Evolutionary conservation across 2,888 invertebrate species (phyloP), one percentile per base, ranked within the genome.

Genomic region (Eupithecia tripunctaria): DNA sequence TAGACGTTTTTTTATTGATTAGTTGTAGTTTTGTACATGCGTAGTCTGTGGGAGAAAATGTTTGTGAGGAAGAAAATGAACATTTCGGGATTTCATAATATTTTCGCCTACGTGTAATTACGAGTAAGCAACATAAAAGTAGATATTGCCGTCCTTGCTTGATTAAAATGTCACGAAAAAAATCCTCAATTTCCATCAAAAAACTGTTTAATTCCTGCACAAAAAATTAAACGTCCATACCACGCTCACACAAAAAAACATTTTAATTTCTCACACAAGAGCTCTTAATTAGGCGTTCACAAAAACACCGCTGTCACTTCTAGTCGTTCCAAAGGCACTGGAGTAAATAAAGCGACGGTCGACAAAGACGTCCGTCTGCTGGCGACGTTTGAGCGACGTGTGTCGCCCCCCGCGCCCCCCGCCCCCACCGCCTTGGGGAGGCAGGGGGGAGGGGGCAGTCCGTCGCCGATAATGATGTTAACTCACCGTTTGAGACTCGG

Each of bases 351-450:
- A 93, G 90, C 93, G 90, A 84, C 89, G 91, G 88, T 87, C 90
- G 91, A 93, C 93, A 93, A 93, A 94, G 94, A 94, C 93, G 94
- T 93, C 92, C 92, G 93, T 93, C 93, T 94, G 93, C 82, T 87
- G 86, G 90, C 90, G 94, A 94, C 94, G 91, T 92, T 90, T 93
- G 93, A 93, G 93, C 91, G 93, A 93, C 93, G 91, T 91, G 91
- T 92, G 93, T 92, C 93, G 88, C 90, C 89, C 87, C 47, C 86
- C 84, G 77, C 76, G 78, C 81, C 81, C 77, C 70, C 70, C 29
- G 29, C 41, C 72, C 79, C 76, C 70, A 56, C 76, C 73, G 81
- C 79, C 81, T 83, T 78, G 78, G 65, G 73, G 73, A 76, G 72
- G 62, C 32, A 38, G 78, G 63, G 75, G 75, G 66, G 67, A 62